Evolutionary conservation across 2,888 invertebrate species (phyloP), one percentile per base, ranked within the genome.

Genomic region (Ormyrus pomaceus): DNA sequence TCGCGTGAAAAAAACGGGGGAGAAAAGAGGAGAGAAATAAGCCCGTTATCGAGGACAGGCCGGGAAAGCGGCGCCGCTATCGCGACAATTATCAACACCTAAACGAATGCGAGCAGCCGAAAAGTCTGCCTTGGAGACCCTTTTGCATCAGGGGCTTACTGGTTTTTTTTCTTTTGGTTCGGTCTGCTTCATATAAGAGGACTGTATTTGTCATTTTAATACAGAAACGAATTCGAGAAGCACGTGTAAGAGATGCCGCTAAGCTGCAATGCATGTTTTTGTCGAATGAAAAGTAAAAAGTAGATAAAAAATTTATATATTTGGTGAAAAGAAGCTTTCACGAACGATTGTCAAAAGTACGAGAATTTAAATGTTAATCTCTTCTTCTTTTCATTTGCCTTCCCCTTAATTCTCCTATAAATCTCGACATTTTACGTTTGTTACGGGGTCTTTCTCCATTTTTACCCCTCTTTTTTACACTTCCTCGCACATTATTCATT

Each of bases 331-430:
- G 2, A 19, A 19, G 19, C 19, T 19, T 19, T 19, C 19, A 19
- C 19, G 19, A 19, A 19, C 2, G 19, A 19, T 19, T 19, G 19
- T 19, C 19, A 19, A 19, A 34, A 34, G 34, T 34, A 4, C 34
- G 34, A 34, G 34, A 34, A 34, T 34, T 34, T 34, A 34, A 34
- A 34, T 34, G 34, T 34, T 34, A 34, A 53, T 10, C n/a, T 51
- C 7, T 13, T 48, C 7, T 5, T 55, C 58, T 58, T 50, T 13
- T 34, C 34, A 56, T 56, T 13, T 11, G 45, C 34, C 11, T 73
- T 45, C 19, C 58, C 61, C 72, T 74, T 74, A 72, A 76, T 66
- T 80, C 65, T 7, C 51, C 80, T 66, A 80, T 80, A 76, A 80
- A 80, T 80, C 71, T 66, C 66, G 56, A 45, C 51, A 62, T 73